Evolutionary conservation across 1,140 invertebrate genomes (phyloP).

Genomic region (Hylaeus volcanicus): DNA sequence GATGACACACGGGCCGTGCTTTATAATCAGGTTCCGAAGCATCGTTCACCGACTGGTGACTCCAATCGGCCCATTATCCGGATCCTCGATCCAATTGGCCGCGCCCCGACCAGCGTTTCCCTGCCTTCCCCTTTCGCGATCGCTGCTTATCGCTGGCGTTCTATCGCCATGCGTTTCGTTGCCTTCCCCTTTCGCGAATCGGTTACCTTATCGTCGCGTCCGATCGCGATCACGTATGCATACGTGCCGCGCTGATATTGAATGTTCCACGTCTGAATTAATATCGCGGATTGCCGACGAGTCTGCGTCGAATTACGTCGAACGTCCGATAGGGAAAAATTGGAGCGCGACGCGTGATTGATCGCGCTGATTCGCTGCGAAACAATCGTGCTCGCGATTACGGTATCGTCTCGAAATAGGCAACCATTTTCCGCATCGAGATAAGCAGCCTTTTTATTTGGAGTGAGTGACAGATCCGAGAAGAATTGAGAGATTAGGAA

Average conservation of each 20-base stretch:
- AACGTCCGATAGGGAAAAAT: neutral
- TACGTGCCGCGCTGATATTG: conserved; percentile 9
- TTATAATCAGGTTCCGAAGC: conserved; percentile 62
- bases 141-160: conserved; percentile 57
- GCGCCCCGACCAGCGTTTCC: conserved; percentile 45
- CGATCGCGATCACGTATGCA: neutral
- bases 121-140: conserved; percentile 29
- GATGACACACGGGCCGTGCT: conserved; percentile 44
- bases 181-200: neutral
- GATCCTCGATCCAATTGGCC: conserved; percentile 69
- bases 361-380: too few relatives aligned
- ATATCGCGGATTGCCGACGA: conserved; percentile 17
- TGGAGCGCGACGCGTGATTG: too few relatives aligned
- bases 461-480: too few relatives aligned
- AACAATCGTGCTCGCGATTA: too few relatives aligned
- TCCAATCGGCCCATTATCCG: conserved; percentile 70
- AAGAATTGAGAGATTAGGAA: too few relatives aligned
- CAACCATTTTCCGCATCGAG: too few relatives aligned
- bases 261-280: conserved; percentile 34
- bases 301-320: neutral
- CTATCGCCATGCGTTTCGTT: conserved; percentile 3
- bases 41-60: conserved; percentile 51
- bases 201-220: neutral
- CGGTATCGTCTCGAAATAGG: too few relatives aligned
- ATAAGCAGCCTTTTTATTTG: too few relatives aligned